Base-by-base conservation (phyloP, 2,888 invertebrate species). In the Spodoptera littoralis region DNA sequence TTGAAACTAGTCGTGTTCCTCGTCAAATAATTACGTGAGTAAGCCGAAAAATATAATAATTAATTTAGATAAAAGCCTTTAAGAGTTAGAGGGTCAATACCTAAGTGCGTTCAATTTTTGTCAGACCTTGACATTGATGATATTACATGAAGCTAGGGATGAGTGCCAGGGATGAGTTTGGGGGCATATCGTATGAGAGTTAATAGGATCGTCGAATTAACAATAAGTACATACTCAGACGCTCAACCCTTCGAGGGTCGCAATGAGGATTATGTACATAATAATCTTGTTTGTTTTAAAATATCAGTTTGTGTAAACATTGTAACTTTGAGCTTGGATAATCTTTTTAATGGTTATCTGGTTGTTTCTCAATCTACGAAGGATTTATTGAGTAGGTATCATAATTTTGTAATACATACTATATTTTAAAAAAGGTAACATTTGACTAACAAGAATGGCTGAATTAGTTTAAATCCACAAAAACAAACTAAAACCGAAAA, bases 231-330 rank as follows among this genome's bases (percentile, higher is more conserved):
- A n/a, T 18, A 43, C 30, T 8, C 11, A 36, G 36, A 36, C 49
- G 36, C 41, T 24, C 5, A 49, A 66, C 60, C 66, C 49, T 68
- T 64, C 53, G 4, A 22, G 44, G 56, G 61, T 73, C 52, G 60
- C 43, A 53, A 60, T 45, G 42, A 13, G n/a, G 44, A 52, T 55
- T 53, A 60, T 18, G 36, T n/a, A 56, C n/a, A 41, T 45, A 24
- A 59, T 53, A 45, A 52, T 30, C 49, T 48, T 41, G 52, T 66
- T 44, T 42, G 18, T 36, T 44, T 69, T 49, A 49, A 46, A 45
- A 42, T 61, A 27, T 30, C 36, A 42, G 41, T 4, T n/a, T n/a
- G 3, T 36, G 36, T 36, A 36, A 36, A 36, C 36, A 42, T 44
- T 64, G 43, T 36, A n/a, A n/a, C 24, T 46, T 18, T 36, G 9